phyloP scores from a whole-genome alignment of 2,888 invertebrate species.

The Linyphia triangularis region DNA sequence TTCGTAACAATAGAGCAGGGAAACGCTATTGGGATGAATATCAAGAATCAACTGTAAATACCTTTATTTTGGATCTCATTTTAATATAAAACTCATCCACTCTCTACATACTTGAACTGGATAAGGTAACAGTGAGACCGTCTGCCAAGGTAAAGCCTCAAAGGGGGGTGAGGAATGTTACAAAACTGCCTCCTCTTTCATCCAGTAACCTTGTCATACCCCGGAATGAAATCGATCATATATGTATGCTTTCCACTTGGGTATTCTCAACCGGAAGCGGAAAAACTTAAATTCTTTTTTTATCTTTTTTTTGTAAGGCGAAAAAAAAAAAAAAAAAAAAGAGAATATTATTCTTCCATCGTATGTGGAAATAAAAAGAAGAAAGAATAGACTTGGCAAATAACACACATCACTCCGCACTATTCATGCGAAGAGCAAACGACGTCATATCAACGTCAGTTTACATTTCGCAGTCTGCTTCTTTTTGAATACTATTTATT shows the following conservation, averaged over 20 bases:
- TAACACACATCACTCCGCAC: slow-evolving; percentile 2
- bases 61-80: too few relatives aligned
- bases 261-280: background rate
- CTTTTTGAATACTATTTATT: background rate
- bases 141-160: too few relatives aligned
- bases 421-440: background rate
- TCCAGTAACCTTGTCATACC: background rate
- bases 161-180: too few relatives aligned
- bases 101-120: too few relatives aligned
- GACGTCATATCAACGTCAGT: slow-evolving; percentile 40
- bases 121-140: too few relatives aligned
- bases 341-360: slow-evolving; percentile 13
- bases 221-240: background rate
- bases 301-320: background rate
- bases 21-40: too few relatives aligned
- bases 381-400: slow-evolving; percentile 28
- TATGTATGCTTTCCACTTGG: slow-evolving; percentile 5
- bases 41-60: too few relatives aligned
- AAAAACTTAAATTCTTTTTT: background rate
- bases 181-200: too few relatives aligned
- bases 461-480: slow-evolving; percentile 7
- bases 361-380: background rate
- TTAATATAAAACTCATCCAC: too few relatives aligned
- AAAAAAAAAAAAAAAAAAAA: background rate
- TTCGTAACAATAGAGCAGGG: too few relatives aligned